Evolutionary conservation across 2,888 invertebrate genomes (phyloP).

Genomic region (Tineola bisselliella): DNA sequence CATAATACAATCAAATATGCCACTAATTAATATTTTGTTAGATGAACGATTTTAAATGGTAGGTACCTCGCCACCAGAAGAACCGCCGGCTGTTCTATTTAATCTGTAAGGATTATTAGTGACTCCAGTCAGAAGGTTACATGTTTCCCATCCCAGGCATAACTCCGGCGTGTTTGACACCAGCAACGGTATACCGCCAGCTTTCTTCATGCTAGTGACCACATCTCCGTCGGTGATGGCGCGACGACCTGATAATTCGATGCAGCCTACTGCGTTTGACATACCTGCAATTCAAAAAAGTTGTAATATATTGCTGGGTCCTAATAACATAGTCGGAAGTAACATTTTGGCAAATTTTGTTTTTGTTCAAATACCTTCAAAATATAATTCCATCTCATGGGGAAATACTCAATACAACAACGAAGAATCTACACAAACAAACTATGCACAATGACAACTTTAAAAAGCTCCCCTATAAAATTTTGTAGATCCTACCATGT

Average conservation of each 20-base stretch:
- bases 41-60: too few species aligned
- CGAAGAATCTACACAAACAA: too few species aligned
- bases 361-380: too few species aligned
- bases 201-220: constrained; percentile 69
- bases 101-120: constrained; percentile 87
- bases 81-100: constrained; percentile 81
- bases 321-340: too few species aligned
- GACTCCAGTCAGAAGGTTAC: constrained; percentile 79
- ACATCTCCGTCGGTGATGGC: constrained; percentile 74
- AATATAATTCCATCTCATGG: too few species aligned
- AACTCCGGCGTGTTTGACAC: constrained; percentile 89
- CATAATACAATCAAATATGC: too few species aligned
- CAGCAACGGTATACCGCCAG: constrained; percentile 84
- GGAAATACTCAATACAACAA: too few species aligned
- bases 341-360: too few species aligned
- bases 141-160: constrained; percentile 88
- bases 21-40: too few species aligned
- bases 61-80: constrained; percentile 92
- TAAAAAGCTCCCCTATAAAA: too few species aligned
- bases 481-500: too few species aligned
- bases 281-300: constrained; percentile 55
- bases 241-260: constrained; percentile 48
- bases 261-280: constrained; percentile 75
- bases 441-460: too few species aligned
- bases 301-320: not conserved